These are phyloP conservation scores for Plemyria rubiginata DNA, from an alignment of 2,888 invertebrate species.

Conservation along the genomic window DNA sequence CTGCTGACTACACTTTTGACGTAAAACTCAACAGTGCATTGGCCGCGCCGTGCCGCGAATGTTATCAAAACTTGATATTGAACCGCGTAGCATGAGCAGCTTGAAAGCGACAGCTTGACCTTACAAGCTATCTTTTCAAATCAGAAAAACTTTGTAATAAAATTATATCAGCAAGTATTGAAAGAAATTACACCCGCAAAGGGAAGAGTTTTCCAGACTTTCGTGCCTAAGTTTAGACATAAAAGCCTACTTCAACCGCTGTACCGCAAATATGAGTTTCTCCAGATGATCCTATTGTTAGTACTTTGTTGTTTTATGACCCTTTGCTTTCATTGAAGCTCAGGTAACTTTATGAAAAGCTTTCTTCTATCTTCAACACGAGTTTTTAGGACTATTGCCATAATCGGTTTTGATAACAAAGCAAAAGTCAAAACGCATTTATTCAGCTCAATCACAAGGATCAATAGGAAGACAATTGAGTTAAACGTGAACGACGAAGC, in stretches of 20 bases:
- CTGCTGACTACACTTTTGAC: constrained; percentile 4
- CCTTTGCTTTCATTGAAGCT: constrained; percentile 17
- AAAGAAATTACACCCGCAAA: constrained; percentile 24
- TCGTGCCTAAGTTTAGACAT: constrained; percentile 29
- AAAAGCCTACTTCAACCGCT: constrained; percentile 28
- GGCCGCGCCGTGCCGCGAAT: too few species aligned
- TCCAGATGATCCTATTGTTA: constrained; percentile 29
- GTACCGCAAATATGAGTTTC: constrained; percentile 30
- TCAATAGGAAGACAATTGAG: too few species aligned
- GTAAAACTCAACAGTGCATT: not conserved
- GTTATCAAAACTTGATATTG: too few species aligned
- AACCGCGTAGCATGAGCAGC: too few species aligned
- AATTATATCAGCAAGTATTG: constrained; percentile 25
- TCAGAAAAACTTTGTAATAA: constrained; percentile 20
- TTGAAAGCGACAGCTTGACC: not conserved
- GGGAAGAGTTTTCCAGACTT: constrained; percentile 30
- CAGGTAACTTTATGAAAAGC: constrained; percentile 21
- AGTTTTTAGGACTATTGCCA: not conserved
- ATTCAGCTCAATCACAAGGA: too few species aligned
- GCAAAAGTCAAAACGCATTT: too few species aligned
- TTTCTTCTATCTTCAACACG: not conserved
- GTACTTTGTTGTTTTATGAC: constrained; percentile 33
- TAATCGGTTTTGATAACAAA: too few species aligned
- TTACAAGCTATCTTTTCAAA: constrained; percentile 2
- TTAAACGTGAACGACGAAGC: not conserved